These are phyloP conservation scores for Brachionus koreanus DNA, from an alignment of 1,140 invertebrate species.

Conservation along the genomic window DNA sequence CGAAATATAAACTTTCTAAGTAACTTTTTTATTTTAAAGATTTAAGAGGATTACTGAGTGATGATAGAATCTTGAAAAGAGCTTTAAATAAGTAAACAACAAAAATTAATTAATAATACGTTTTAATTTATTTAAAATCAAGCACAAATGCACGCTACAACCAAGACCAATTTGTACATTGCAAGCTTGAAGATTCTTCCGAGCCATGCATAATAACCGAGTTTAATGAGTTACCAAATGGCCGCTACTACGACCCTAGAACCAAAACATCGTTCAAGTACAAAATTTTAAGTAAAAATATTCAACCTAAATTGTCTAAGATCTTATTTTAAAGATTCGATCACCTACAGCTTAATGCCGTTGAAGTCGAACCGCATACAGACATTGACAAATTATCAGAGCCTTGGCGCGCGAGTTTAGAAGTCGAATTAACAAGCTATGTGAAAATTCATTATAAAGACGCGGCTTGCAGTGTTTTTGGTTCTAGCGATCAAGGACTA, in stretches of 20 bases:
- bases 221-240: constrained; percentile 85
- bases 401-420: constrained; percentile 81
- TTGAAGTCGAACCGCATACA: constrained; percentile 71
- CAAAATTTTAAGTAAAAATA: neutral
- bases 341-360: neutral
- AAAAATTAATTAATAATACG: constrained; percentile 39
- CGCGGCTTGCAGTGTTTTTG: constrained; percentile 82
- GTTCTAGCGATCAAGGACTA: constrained; percentile 62
- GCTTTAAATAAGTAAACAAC: constrained; percentile 66
- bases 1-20: too few relatives aligned
- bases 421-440: constrained; percentile 80
- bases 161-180: constrained; percentile 96
- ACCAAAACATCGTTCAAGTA: constrained; percentile 83
- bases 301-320: neutral
- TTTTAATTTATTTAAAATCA: constrained; percentile 46
- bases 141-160: constrained; percentile 95
- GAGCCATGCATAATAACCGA: constrained; percentile 84
- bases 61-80: constrained; percentile 90
- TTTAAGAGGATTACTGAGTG: constrained; percentile 87
- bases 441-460: constrained; percentile 85
- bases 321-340: constrained; percentile 46
- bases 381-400: constrained; percentile 71
- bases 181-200: constrained; percentile 79
- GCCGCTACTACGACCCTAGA: constrained; percentile 87
- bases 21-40: constrained; percentile 64